These are phyloP conservation scores for Petaurus breviceps DNA, from an alignment of 2,113 vertebrate genomes.

Conservation along the genomic window DNA sequence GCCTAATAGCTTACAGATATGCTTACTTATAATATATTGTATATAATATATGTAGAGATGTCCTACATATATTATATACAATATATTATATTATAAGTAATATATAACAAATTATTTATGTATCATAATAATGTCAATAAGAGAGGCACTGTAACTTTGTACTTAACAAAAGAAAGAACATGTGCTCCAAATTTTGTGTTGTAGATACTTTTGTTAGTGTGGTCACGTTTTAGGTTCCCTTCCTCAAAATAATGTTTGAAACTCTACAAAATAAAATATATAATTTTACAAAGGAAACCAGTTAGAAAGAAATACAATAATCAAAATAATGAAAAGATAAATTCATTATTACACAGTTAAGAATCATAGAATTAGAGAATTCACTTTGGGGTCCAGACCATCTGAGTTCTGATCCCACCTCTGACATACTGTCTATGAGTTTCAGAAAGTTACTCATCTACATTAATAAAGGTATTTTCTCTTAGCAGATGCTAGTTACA, in stretches of 20 bases:
- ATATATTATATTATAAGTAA: not conserved
- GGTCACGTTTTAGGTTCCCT: not conserved
- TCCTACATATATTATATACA: not conserved
- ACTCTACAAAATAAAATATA: not conserved
- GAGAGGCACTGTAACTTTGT: not conserved
- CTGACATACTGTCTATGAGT: not conserved
- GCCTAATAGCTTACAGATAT: not conserved
- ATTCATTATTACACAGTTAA: not conserved
- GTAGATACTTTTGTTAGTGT: not conserved
- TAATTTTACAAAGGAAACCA: not conserved
- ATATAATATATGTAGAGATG: no score
- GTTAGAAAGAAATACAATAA: not conserved
- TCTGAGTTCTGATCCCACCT: not conserved
- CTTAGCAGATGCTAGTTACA: not conserved
- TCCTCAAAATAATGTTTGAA: not conserved
- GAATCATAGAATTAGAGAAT: not conserved
- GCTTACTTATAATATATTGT: no score
- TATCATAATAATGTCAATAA: not conserved
- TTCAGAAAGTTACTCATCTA: not conserved
- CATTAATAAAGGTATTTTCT: not conserved
- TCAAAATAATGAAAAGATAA: not conserved
- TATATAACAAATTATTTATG: not conserved
- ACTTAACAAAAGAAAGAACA: not conserved
- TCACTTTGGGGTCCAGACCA: not conserved
- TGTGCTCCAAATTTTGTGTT: not conserved